phyloP scores from a whole-genome alignment of 2,888 invertebrate species.

The Sinhomidia bicolor region DNA sequence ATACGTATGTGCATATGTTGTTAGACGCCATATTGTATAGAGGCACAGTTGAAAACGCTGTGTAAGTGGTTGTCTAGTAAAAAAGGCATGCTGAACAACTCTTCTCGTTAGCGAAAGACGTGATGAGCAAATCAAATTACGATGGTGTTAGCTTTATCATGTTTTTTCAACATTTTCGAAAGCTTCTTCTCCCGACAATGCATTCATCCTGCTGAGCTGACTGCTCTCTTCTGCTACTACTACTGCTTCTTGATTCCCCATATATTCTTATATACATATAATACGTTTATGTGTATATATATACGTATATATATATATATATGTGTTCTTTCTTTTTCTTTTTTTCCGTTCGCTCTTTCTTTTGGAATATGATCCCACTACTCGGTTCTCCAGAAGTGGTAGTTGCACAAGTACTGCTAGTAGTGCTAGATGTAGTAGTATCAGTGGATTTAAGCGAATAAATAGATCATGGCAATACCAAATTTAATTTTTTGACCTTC shows the following conservation, averaged over 20 bases:
- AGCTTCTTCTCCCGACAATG: constrained; percentile 23
- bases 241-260: constrained; percentile 16
- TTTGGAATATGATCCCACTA: neutral
- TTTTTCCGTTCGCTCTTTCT: neutral
- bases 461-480: constrained; percentile 30
- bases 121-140: constrained; percentile 68
- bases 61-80: neutral
- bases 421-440: too few relatives aligned
- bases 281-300: too few relatives aligned
- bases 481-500: constrained; percentile 45
- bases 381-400: too few relatives aligned
- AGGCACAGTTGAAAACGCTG: neutral
- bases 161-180: constrained; percentile 25
- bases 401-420: too few relatives aligned
- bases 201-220: constrained; percentile 22
- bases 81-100: constrained; percentile 59
- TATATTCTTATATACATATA: neutral
- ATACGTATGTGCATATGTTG: neutral
- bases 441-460: constrained; percentile 1
- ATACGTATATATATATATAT: too few relatives aligned
- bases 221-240: neutral
- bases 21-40: neutral
- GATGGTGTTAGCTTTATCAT: constrained; percentile 41
- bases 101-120: constrained; percentile 67
- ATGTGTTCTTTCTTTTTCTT: neutral